A percentile compares a stretch with the other conserved stretches of the same genome.
Conservation (phyloP, 35 echinoderm and acorn worm species). For the Patiria miniata region DNA sequence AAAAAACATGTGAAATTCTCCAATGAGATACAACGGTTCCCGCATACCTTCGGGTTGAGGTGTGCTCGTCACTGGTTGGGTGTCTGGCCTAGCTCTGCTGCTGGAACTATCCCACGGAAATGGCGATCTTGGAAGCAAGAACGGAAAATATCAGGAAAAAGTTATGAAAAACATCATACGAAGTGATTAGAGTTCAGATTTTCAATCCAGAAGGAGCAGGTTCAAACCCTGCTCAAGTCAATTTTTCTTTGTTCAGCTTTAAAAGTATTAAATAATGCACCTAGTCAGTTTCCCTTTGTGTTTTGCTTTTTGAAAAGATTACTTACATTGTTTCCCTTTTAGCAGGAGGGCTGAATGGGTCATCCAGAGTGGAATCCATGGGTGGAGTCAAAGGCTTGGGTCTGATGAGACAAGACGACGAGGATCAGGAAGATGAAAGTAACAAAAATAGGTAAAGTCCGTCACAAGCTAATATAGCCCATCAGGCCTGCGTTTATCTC, state of each 20-base stretch:
- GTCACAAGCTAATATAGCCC: no score
- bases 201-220: no score
- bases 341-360: conserved; percentile 31
- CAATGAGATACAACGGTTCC: no score
- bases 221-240: no score
- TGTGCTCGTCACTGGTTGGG: background rate
- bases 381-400: conserved; percentile 32
- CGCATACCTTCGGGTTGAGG: background rate
- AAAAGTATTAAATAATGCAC: no score
- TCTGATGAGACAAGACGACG: conserved; percentile 11
- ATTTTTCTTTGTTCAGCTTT: no score
- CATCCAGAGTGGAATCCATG: background rate
- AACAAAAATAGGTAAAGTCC: no score
- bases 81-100: background rate
- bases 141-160: background rate
- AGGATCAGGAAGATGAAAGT: background rate
- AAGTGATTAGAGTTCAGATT: no score
- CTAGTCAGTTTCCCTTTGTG: no score
- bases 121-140: conserved; percentile 47
- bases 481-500: no score
- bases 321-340: conserved; percentile 64
- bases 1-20: no score
- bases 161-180: no score
- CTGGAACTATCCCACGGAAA: conserved; percentile 68
- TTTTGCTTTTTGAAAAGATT: background rate